Base-by-base conservation (phyloP, 2,797 vertebrate genomes). In the Dallia pectoralis region DNA sequence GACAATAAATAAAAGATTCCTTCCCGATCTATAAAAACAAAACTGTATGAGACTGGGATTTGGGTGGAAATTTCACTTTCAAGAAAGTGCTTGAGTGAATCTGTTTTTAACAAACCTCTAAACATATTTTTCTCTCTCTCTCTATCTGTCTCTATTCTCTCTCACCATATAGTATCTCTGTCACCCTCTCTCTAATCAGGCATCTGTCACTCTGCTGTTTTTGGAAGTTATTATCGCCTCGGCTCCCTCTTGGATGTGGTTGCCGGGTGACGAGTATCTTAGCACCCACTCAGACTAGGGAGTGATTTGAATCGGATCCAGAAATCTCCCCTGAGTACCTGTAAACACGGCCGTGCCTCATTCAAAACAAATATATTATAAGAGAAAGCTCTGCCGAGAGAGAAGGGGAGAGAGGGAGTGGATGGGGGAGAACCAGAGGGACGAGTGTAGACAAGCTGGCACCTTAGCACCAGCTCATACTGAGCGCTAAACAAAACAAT, bases 301-400 rank as follows among this genome's bases (percentile, higher is more conserved):
- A 97, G 97, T 95, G 96, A 98, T 99, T 98, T 98, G 97, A 98
- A 98, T 97, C 95, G 96, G 96, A 98, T 99, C 97, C 97, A 98
- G 96, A 98, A 96, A 98, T 98, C 98, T 99, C 97, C 97, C 97
- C 95, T 92, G 97, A 97, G 97, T 97, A 97, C 96, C 97, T 98
- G 96, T 97, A 98, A 99, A 98, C 96, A 97, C 96, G 97, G 97
- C 95, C 96, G 96, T 95, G 95, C 96, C 96, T 97, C 95, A 85
- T 95, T 94, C 94, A 97, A 98, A 99, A 98, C 95, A 98, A 98
- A 98, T 96, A 97, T 95, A 94, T 92, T 95, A 90, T 90, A 95
- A 96, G 94, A 91, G 94, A 91, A 92, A 91, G 92, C 91, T 89
- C 86, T 83, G 87, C 86, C 78, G 67, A 76, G 77, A 56, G 81